Base-by-base conservation (phyloP, 2,888 invertebrate genomes). In the Trypoxylon attenuatum region DNA sequence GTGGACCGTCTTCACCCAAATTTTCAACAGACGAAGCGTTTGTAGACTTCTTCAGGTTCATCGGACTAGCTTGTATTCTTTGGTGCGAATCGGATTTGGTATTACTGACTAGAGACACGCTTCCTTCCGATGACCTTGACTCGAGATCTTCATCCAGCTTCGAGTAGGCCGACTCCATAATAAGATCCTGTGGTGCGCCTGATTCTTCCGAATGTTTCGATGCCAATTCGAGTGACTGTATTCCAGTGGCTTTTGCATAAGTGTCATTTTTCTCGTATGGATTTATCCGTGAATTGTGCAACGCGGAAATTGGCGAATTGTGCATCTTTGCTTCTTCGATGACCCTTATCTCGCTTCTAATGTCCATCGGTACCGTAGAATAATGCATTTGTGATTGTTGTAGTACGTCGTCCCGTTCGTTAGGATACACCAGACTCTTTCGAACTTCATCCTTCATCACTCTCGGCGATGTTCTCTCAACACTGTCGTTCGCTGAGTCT, bases 401-500 rank as follows among this genome's bases (percentile, higher is more conserved):
- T 1, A 55, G 67, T 10, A 18, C 2, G 1, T 78, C 79, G 5
- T 74, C 65, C 18, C 82, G 69, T 10, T 82, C 72, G 15, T 38
- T 70, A 13, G 81, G 73, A 58, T 83, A 86, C 3, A 84, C 72
- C 2, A 85, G 74, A 13, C 73, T 54, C 54, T 84, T 85, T 4
- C 86, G 77, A 0, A 76, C 77, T 0, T 87, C 87, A 10, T 86
- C 86, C 13, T 83, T 77, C 0, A 64, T 22, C 1, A 76, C 71
- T 5, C 78, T 73, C 0, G 73, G 71, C 2, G 77, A 73, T 8
- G 46, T 62, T n/a, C 77, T 64, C 6, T 80, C 84, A 4, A 80
- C 53, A 2, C 69, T 82, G 0, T 94, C 93, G 70, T 94, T 94
- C 47, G 93, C 93, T 0, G 94, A 93, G 81, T 95, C 95, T 88